Base-by-base conservation (phyloP, 2,888 invertebrate genomes). In the Lobophora halterata region DNA sequence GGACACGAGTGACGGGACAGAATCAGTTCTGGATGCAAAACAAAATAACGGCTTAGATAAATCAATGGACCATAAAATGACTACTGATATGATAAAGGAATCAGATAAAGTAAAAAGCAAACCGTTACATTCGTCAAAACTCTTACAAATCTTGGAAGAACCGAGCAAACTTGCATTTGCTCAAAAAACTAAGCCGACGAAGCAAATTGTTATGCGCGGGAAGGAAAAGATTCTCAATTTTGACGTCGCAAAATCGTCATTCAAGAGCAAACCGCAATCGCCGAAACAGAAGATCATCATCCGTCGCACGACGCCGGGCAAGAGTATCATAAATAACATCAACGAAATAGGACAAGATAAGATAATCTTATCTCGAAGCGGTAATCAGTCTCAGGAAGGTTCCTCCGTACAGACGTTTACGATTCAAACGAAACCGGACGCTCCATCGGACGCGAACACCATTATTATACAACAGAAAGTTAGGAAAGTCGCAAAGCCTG, bases 101-200 rank as follows among this genome's bases (percentile, higher is more conserved):
- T 45, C 57, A 13, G 53, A 49, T 28, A 65, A 59, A 35, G 45
- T 53, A 3, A 79, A 72, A 55, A 60, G 55, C n/a, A 70, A 72
- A 45, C 72, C 70, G 37, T 82, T 79, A 33, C 76, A 78, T n/a
- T 79, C 89, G 2, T 88, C 90, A 1, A 90, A 89, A 70, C 61
- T 91, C 23, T 67, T 90, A 41, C 89, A 90, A 64, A 89, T 90
- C 36, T 68, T 90, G 47, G 89, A 90, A 54, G 89, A 89, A 49
- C 82, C 87, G 0, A 65, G 65, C 35, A 61, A 71, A 45, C 72
- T 76, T 7, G 82, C 74, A 61, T 49, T 71, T 18, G 14, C 57
- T 13, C 11, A 63, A 4, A 85, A 75, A 52, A 53, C 70, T 9
- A 48, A 65, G 9, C 51, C 72, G 5, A 42, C 71, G 10, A 85